A percentile compares a stretch with the other conserved stretches of the same genome.
Evolutionary conservation across 2,888 invertebrate species (phyloP).

Genomic region (Melipona bicolor): DNA sequence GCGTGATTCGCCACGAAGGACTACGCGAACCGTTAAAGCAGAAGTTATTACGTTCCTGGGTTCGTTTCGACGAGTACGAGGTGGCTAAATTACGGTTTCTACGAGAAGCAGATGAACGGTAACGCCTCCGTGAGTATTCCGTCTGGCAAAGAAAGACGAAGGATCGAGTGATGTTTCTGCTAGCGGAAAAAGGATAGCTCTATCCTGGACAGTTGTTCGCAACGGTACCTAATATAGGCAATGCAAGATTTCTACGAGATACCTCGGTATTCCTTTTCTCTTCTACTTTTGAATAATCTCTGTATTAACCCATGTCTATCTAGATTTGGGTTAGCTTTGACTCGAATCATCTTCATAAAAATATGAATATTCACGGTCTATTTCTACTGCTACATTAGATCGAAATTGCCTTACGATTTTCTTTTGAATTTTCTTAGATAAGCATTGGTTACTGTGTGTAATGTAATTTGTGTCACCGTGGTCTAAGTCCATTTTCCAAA

Average conservation of each 20-base stretch:
- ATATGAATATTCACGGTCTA: too few relatives aligned
- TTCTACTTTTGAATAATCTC: neutral
- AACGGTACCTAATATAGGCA: conserved; percentile 55
- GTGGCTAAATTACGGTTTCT: conserved; percentile 56
- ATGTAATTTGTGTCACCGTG: too few relatives aligned
- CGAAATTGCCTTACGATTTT: too few relatives aligned
- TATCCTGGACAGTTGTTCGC: conserved; percentile 52
- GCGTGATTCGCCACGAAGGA: conserved; percentile 30
- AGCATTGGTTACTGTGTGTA: too few relatives aligned
- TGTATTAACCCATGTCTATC: neutral
- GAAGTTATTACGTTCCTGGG: conserved; percentile 33
- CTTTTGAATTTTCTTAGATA: too few relatives aligned
- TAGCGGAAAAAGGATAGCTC: conserved; percentile 41
- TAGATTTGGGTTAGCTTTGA: too few relatives aligned
- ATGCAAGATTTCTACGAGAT: conserved; percentile 44
- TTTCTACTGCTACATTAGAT: too few relatives aligned
- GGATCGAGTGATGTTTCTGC: conserved; percentile 18
- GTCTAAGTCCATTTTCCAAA: too few relatives aligned
- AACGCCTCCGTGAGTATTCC: conserved; percentile 57
- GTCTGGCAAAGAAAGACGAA: conserved; percentile 24
- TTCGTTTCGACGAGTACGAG: conserved; percentile 34
- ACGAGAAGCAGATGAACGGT: conserved; percentile 63
- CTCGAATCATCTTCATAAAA: too few relatives aligned
- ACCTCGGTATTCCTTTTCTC: conserved; percentile 8
- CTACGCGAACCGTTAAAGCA: conserved; percentile 52